Conservation (phyloP, 1,140 invertebrate genomes). For the Cephus cinctus region DNA sequence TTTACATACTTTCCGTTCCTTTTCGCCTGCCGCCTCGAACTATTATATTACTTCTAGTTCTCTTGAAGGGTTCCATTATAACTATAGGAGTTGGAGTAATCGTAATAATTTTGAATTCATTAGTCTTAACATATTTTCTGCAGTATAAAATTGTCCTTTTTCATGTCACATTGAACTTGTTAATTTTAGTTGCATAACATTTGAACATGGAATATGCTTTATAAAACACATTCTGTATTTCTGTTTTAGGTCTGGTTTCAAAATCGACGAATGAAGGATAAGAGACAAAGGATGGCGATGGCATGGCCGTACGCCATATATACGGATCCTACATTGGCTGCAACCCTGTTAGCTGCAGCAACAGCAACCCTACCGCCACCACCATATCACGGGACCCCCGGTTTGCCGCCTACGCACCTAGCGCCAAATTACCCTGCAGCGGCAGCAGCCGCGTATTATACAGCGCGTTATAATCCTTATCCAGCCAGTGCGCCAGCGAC, state of each 20-base stretch:
- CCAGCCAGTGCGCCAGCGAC: slow-evolving; percentile 9
- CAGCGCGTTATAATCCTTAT: slow-evolving; percentile 38
- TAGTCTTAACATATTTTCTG: too few species aligned
- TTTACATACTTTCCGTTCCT: too few species aligned
- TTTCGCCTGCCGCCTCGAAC: too few species aligned
- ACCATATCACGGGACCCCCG: slow-evolving; percentile 48
- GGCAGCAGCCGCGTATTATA: slow-evolving; percentile 39
- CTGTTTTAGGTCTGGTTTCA: slow-evolving; percentile 94
- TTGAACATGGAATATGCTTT: too few species aligned
- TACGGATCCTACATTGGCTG: slow-evolving; percentile 87
- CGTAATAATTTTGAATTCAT: too few species aligned
- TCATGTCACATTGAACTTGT: too few species aligned
- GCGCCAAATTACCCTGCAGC: slow-evolving; percentile 30
- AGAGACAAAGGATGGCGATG: slow-evolving; percentile 88
- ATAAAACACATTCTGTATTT: slow-evolving; percentile 38
- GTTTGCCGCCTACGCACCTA: slow-evolving; percentile 50
- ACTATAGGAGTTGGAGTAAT: too few species aligned
- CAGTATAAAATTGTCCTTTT: too few species aligned
- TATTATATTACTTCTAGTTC: too few species aligned
- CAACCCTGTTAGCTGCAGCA: slow-evolving; percentile 86
- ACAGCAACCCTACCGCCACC: slow-evolving; percentile 60
- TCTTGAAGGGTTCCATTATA: too few species aligned
- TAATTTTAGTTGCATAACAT: too few species aligned
- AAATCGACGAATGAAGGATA: slow-evolving; percentile 99
- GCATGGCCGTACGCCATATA: slow-evolving; percentile 95